Conservation (phyloP, 2,113 vertebrate species). For the Hirundichthys speculiger region DNA sequence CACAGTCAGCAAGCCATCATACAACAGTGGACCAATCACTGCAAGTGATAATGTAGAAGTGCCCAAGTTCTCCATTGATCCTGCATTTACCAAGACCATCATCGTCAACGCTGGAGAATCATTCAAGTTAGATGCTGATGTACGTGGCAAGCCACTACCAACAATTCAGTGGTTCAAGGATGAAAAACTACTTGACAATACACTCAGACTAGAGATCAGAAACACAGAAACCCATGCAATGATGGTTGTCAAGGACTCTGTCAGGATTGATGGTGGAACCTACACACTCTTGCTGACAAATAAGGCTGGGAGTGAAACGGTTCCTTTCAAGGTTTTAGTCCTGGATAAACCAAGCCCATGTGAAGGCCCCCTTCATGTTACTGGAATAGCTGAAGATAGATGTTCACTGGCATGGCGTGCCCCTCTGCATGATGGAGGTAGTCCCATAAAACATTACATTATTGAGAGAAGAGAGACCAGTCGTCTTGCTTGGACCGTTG, state of each 20-base stretch:
- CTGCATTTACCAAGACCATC: slow-evolving; percentile 90
- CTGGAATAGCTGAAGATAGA: slow-evolving; percentile 91
- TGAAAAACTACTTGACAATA: slow-evolving; percentile 91
- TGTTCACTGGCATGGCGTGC: slow-evolving; percentile 90
- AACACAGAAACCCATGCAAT: slow-evolving; percentile 90
- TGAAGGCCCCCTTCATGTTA: slow-evolving; percentile 89
- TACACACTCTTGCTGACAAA: slow-evolving; percentile 92
- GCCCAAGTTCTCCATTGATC: slow-evolving; percentile 95
- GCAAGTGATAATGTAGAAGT: slow-evolving; percentile 93
- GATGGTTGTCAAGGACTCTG: slow-evolving; percentile 91
- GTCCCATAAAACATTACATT: slow-evolving; percentile 89
- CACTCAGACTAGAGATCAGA: slow-evolving; percentile 90
- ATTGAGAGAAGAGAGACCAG: slow-evolving; percentile 98
- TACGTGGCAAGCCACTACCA: slow-evolving; percentile 91
- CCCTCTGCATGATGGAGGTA: slow-evolving; percentile 92
- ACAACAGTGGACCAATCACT: slow-evolving; percentile 94
- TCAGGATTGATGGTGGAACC: slow-evolving; percentile 90
- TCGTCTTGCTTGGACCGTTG: slow-evolving; percentile 95
- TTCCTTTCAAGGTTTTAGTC: slow-evolving; percentile 91
- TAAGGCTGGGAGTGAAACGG: slow-evolving; percentile 90
- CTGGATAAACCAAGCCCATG: slow-evolving; percentile 91
- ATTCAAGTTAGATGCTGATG: slow-evolving; percentile 94
- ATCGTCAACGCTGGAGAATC: slow-evolving; percentile 92
- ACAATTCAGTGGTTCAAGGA: slow-evolving; percentile 93
- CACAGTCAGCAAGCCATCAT: slow-evolving; percentile 93